Evolutionary conservation across 2,113 vertebrate genomes (phyloP).

Genomic region (Paracanthobrama guichenoti): DNA sequence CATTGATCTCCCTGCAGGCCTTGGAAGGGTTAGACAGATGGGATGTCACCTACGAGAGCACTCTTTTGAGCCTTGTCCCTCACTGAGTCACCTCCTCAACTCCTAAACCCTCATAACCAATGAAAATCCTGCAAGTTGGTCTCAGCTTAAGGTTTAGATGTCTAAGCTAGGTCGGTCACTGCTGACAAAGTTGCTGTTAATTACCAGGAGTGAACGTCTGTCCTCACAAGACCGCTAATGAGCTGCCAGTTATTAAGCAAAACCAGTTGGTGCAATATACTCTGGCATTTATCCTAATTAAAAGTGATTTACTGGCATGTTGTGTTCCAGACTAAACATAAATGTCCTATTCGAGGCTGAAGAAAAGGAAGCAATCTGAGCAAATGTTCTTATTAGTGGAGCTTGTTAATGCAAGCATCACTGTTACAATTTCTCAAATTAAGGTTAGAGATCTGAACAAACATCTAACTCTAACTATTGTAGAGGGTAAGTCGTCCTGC

Average conservation of each 20-base stretch:
- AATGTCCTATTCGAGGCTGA: conserved; percentile 65
- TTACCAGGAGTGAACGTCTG: neutral
- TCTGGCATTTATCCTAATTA: conserved; percentile 80
- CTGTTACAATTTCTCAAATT: neutral
- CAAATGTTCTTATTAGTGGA: neutral
- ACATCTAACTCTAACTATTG: neutral
- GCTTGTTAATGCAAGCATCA: neutral
- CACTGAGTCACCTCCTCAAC: conserved; percentile 48
- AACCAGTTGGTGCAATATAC: conserved; percentile 70
- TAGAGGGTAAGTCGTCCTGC: neutral
- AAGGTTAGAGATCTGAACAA: neutral
- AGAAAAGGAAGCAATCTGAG: neutral
- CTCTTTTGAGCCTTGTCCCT: conserved; percentile 63
- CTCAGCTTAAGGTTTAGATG: neutral
- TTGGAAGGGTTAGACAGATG: conserved; percentile 69
- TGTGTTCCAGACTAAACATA: conserved; percentile 61
- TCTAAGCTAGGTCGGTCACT: neutral
- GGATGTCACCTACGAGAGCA: conserved; percentile 70
- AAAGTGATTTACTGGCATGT: conserved; percentile 72
- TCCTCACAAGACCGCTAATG: neutral
- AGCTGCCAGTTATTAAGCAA: conserved; percentile 13
- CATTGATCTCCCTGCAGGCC: conserved; percentile 75
- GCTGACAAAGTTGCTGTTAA: neutral
- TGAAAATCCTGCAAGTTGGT: neutral
- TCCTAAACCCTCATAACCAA: neutral